These are phyloP conservation scores for Naso thynnoides DNA, from an alignment of 2,797 vertebrate species.

Conservation along the genomic window DNA sequence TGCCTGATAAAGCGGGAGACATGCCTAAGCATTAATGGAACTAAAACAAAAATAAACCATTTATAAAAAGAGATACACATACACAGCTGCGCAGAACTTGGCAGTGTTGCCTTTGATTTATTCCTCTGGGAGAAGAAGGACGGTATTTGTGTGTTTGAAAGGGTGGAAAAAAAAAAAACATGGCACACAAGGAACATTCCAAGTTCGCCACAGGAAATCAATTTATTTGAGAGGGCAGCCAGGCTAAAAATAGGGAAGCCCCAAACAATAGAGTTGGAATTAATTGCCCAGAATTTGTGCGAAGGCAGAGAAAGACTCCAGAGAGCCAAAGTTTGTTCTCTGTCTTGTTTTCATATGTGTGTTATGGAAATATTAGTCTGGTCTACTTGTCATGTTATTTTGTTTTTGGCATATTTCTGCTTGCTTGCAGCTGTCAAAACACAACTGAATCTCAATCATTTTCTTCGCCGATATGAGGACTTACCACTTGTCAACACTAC, in stretches of 20 bases:
- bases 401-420: slow-evolving; percentile 71
- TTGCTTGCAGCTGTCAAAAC: slow-evolving; percentile 80
- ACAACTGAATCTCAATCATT: slow-evolving; percentile 80
- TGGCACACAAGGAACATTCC: slow-evolving; percentile 75
- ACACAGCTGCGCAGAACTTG: slow-evolving; percentile 71
- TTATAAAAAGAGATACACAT: slow-evolving; percentile 74
- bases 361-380: slow-evolving; percentile 82
- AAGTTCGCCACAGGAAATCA: slow-evolving; percentile 84
- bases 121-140: slow-evolving; percentile 78
- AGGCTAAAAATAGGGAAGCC: slow-evolving; percentile 80
- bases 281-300: slow-evolving; percentile 82
- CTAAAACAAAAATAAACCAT: slow-evolving; percentile 83
- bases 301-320: slow-evolving; percentile 67
- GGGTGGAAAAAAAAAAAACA: slow-evolving; percentile 30
- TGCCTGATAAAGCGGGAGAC: slow-evolving; percentile 75
- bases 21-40: slow-evolving; percentile 79
- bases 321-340: slow-evolving; percentile 81
- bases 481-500: slow-evolving; percentile 73
- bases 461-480: slow-evolving; percentile 69
- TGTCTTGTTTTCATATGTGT: slow-evolving; percentile 73
- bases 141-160: slow-evolving; percentile 63
- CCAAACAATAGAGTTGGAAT: slow-evolving; percentile 80
- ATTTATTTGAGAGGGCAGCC: slow-evolving; percentile 84
- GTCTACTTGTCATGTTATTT: slow-evolving; percentile 78
- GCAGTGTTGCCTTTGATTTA: slow-evolving; percentile 82